Conservation (phyloP, 35 echinoderm and acorn worm species). For the Heliocidaris erythrogramma region DNA sequence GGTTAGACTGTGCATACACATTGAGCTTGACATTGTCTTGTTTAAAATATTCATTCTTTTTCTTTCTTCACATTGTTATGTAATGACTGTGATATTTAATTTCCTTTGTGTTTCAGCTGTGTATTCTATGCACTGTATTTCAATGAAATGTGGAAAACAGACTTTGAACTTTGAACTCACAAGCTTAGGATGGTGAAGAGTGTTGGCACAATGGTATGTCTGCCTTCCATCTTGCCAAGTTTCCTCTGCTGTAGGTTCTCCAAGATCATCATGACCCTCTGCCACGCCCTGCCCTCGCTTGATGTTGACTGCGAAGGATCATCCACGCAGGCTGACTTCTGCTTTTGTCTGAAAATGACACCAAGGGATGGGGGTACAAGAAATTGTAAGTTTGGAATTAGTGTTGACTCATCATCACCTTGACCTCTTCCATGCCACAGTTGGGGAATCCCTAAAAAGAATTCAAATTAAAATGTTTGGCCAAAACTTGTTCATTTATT, state of each 20-base stretch:
- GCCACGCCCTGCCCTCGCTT: conserved; percentile 55
- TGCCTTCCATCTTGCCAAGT: conserved; percentile 66
- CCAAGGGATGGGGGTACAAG: neutral
- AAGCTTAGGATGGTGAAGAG: conserved; percentile 72
- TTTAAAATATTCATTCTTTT: no score
- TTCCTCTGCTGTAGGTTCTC: conserved; percentile 91
- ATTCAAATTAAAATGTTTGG: neutral
- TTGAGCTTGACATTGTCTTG: no score
- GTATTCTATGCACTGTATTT: no score
- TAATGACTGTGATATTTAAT: no score
- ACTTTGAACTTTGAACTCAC: conserved; percentile 44
- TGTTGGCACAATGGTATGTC: conserved; percentile 57
- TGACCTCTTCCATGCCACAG: neutral
- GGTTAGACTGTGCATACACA: no score
- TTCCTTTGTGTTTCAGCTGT: no score
- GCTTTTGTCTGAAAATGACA: conserved; percentile 19
- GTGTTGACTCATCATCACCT: neutral
- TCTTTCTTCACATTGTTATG: no score
- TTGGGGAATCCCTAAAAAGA: neutral
- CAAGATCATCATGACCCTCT: conserved; percentile 76
- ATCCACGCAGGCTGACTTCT: neutral
- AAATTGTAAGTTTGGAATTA: neutral
- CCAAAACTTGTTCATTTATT: neutral
- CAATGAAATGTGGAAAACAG: no score
- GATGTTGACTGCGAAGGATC: neutral